These are phyloP conservation scores for Nephrotoma flavescens DNA, from an alignment of 2,888 invertebrate species.

Conservation along the genomic window DNA sequence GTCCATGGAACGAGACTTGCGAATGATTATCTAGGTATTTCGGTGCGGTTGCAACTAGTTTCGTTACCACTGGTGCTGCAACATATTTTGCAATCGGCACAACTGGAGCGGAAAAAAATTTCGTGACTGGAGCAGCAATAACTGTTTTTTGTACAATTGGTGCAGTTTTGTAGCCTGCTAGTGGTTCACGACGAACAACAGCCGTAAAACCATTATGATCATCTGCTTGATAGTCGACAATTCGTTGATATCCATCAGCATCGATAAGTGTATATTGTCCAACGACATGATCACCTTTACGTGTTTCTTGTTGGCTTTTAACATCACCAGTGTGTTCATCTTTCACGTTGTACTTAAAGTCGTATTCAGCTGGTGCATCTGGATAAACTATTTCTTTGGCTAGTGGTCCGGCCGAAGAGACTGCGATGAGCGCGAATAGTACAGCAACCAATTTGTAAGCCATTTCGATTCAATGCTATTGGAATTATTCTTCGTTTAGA, in stretches of 20 bases:
- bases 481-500: background rate
- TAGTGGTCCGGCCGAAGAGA: background rate
- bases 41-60: background rate
- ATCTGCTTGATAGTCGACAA: conserved; percentile 38
- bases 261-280: conserved; percentile 37
- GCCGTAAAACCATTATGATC: conserved; percentile 39
- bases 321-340: conserved; percentile 38
- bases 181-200: conserved; percentile 34
- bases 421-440: background rate
- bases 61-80: conserved; percentile 1
- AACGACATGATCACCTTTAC: conserved; percentile 36
- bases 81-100: conserved; percentile 13
- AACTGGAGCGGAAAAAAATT: conserved; percentile 15
- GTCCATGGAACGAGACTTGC: background rate
- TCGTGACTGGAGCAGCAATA: background rate
- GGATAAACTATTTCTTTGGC: conserved; percentile 5
- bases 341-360: conserved; percentile 34
- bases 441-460: background rate
- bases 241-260: conserved; percentile 36
- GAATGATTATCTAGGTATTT: background rate
- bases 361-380: conserved; percentile 33
- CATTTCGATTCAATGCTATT: background rate
- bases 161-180: conserved; percentile 16
- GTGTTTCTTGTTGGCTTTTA: conserved; percentile 36
- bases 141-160: background rate